phyloP scores from a whole-genome alignment of 92 coral and sea anemone species.

The Zoanthus sociatus region DNA sequence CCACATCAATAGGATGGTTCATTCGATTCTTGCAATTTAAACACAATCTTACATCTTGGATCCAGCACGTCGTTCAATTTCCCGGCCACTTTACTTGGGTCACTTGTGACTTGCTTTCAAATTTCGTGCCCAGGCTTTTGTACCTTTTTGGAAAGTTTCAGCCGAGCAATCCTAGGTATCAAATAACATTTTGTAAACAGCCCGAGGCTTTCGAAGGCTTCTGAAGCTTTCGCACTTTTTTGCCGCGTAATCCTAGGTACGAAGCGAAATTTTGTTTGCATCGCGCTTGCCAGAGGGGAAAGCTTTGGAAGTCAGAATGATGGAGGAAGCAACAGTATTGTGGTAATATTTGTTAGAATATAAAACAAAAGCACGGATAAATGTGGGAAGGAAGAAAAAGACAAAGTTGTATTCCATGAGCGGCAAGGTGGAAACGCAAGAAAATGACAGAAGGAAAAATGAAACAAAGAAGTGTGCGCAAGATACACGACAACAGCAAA shows the following conservation, averaged over 20 bases:
- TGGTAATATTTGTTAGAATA: slow-evolving; percentile 19
- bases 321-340: slow-evolving; percentile 10
- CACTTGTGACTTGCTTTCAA: not conserved
- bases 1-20: not conserved
- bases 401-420: slow-evolving; percentile 43
- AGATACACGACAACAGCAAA: slow-evolving; percentile 22
- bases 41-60: not conserved
- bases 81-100: not conserved
- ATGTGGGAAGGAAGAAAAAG: slow-evolving; percentile 39
- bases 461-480: slow-evolving; percentile 25
- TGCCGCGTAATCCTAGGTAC: slow-evolving; percentile 1
- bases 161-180: too few species aligned
- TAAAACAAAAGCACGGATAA: slow-evolving; percentile 18
- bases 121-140: not conserved
- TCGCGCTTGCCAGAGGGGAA: slow-evolving; percentile 15
- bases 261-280: slow-evolving; percentile 45
- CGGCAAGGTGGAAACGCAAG: slow-evolving; percentile 41
- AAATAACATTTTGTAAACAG: too few species aligned
- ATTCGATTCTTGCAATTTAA: not conserved
- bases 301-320: not conserved
- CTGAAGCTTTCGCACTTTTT: not conserved
- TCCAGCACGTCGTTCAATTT: not conserved
- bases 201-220: not conserved
- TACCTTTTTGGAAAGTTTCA: too few species aligned
- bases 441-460: slow-evolving; percentile 31